A percentile compares a stretch with the other conserved stretches of the same genome.
Evolutionary conservation across 2,797 vertebrate species (phyloP).

Genomic region (Pipistrellus pipistrellus): DNA sequence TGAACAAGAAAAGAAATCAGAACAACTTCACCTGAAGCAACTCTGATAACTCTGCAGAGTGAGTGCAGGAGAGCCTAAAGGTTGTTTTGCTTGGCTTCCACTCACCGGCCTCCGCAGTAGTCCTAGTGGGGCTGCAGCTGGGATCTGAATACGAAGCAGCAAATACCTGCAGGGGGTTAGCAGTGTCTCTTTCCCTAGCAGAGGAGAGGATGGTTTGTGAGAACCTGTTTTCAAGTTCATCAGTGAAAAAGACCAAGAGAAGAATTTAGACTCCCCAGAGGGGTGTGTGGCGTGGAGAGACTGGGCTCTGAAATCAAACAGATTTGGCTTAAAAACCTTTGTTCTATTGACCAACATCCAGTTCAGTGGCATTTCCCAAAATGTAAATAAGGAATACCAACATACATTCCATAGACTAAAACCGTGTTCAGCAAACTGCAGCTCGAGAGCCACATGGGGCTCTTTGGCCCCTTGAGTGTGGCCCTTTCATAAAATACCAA

Average conservation of each 20-base stretch:
- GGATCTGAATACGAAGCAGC: not conserved
- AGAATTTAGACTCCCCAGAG: not conserved
- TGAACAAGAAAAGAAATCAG: slow-evolving; percentile 30
- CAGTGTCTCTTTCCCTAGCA: not conserved
- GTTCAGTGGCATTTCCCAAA: not conserved
- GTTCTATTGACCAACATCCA: not conserved
- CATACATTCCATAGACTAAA: not conserved
- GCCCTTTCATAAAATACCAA: no score
- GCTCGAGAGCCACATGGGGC: no score
- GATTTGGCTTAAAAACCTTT: not conserved
- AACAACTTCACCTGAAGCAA: not conserved
- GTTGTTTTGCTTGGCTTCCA: not conserved
- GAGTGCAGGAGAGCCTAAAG: not conserved
- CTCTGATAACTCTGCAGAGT: not conserved
- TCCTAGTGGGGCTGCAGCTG: not conserved
- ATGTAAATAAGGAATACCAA: not conserved
- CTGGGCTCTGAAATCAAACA: not conserved
- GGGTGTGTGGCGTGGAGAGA: not conserved
- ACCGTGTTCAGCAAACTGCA: not conserved
- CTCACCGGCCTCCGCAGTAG: not conserved
- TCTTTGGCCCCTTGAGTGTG: no score
- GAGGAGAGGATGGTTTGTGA: not conserved
- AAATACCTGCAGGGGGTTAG: not conserved
- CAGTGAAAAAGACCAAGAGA: not conserved
- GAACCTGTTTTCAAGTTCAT: not conserved